Conservation (phyloP, 2,888 invertebrate species). For the Terebella lapidaria region DNA sequence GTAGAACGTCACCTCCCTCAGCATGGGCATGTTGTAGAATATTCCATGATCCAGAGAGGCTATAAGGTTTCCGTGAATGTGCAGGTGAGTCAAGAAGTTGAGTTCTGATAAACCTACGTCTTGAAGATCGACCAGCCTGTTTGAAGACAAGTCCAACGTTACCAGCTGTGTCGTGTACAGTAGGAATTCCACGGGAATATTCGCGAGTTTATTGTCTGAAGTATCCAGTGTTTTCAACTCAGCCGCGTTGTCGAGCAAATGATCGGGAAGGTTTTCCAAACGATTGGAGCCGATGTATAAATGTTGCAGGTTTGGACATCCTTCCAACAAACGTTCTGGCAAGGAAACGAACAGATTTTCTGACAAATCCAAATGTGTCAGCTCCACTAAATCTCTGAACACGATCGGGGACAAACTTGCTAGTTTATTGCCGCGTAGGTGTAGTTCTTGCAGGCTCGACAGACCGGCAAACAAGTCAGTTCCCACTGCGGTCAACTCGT, state of each 20-base stretch:
- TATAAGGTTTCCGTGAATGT: background rate
- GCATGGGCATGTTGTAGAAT: background rate
- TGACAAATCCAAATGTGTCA: background rate
- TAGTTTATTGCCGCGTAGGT: background rate
- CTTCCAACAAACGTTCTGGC: background rate
- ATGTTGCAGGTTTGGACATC: background rate
- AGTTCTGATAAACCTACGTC: background rate
- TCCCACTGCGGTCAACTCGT: background rate
- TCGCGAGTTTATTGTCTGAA: background rate
- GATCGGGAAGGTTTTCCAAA: background rate
- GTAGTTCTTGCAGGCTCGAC: background rate
- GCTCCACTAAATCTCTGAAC: background rate
- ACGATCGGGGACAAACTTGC: background rate
- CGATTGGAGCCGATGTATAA: background rate
- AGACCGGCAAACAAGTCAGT: background rate
- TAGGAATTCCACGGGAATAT: background rate
- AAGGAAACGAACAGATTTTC: background rate
- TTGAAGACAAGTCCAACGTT: background rate
- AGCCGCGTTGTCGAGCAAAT: background rate
- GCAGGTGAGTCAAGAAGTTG: background rate
- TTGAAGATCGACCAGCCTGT: background rate
- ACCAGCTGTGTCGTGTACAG: background rate
- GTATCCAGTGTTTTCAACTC: background rate
- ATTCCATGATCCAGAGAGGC: background rate
- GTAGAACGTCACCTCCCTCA: background rate